phyloP scores from a whole-genome alignment of 2,888 invertebrate genomes.

The Xylophagus ater region DNA sequence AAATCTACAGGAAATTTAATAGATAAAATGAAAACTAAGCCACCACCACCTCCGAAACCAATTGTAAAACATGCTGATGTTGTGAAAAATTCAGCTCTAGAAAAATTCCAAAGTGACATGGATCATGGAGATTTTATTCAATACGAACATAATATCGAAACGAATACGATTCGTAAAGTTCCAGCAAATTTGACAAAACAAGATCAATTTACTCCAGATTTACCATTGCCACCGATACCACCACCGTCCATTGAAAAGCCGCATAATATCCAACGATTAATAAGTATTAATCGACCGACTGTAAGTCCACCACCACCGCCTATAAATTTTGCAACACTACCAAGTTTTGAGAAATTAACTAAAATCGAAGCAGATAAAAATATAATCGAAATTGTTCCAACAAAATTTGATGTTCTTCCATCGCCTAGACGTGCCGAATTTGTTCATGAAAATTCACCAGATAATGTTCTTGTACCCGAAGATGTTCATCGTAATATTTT shows the following conservation, averaged over 20 bases:
- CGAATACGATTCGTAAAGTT: conserved; percentile 35
- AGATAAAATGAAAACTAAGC: conserved; percentile 15
- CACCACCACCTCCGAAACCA: conserved; percentile 32
- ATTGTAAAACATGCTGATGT: conserved; percentile 33
- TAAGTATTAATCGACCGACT: conserved; percentile 25
- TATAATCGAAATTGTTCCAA: conserved; percentile 33
- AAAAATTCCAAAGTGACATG: conserved; percentile 34
- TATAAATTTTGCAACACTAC: conserved; percentile 32
- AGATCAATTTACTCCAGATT: conserved; percentile 15
- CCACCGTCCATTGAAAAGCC: background rate
- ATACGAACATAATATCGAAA: conserved; percentile 34
- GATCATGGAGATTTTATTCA: conserved; percentile 37
- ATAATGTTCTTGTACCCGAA: conserved; percentile 34
- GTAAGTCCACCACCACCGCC: conserved; percentile 40
- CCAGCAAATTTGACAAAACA: conserved; percentile 5
- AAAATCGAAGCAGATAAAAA: conserved; percentile 21
- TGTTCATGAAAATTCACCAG: conserved; percentile 35
- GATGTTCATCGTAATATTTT: conserved; percentile 36
- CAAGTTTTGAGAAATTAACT: conserved; percentile 21
- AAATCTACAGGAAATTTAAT: conserved; percentile 16
- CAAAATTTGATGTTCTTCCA: conserved; percentile 24
- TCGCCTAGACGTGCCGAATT: conserved; percentile 31
- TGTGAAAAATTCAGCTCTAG: conserved; percentile 32
- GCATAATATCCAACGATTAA: conserved; percentile 2
- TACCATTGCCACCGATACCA: conserved; percentile 17